Conservation (phyloP, 2,797 vertebrate genomes). For the Echiichthys vipera region DNA sequence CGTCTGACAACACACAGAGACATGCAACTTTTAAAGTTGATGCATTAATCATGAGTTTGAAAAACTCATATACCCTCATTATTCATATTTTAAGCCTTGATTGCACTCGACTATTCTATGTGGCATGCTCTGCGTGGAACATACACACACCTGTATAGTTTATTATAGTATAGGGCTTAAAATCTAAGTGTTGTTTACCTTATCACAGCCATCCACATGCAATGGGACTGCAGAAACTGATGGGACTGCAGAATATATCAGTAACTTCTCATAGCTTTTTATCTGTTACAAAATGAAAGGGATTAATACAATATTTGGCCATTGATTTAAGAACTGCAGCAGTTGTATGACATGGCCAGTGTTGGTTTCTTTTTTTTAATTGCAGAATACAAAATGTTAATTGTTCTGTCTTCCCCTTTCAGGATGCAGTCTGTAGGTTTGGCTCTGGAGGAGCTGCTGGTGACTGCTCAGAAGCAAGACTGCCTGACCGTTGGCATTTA, state of each 20-base stretch:
- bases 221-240: neutral
- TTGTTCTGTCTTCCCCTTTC: constrained; percentile 2
- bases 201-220: neutral
- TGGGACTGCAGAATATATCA: neutral
- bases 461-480: constrained; percentile 88
- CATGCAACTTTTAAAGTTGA: neutral
- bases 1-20: neutral
- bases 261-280: neutral
- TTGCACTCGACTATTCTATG: too few species aligned
- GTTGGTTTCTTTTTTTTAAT: neutral
- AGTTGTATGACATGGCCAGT: neutral
- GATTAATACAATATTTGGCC: neutral
- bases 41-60: neutral
- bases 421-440: constrained; percentile 90
- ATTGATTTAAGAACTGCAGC: neutral
- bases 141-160: too few species aligned
- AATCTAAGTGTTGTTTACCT: too few species aligned
- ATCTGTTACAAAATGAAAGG: neutral
- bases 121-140: too few species aligned
- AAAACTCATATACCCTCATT: neutral
- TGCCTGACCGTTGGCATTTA: constrained; percentile 91
- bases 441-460: constrained; percentile 90
- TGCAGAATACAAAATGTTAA: constrained; percentile 5
- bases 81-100: neutral
- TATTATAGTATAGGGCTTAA: too few species aligned